A percentile compares a stretch with the other conserved stretches of the same genome.
Evolutionary conservation across 2,888 invertebrate genomes (phyloP).

Genomic region (Thera britannica): DNA sequence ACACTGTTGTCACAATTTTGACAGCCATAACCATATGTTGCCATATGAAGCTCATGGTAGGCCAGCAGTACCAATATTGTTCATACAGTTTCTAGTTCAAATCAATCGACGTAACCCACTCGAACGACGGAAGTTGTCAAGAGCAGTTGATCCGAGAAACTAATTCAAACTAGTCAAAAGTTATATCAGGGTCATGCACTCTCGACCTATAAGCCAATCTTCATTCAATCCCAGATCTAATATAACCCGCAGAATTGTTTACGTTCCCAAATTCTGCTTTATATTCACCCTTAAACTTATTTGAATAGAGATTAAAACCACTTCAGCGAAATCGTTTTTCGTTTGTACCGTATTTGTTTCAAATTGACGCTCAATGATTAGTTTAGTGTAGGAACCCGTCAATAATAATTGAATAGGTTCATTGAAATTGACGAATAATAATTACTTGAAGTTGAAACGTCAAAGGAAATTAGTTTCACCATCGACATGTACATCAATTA

Average conservation of each 20-base stretch:
- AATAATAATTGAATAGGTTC: conserved; percentile 30
- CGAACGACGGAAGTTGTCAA: conserved; percentile 70
- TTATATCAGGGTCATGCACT: conserved; percentile 63
- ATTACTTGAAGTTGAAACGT: conserved; percentile 11
- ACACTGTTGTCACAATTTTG: too few species aligned
- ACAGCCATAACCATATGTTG: too few species aligned
- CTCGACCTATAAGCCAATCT: conserved; percentile 45
- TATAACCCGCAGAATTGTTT: conserved; percentile 38
- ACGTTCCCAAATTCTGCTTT: conserved; percentile 26
- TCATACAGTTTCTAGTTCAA: conserved; percentile 48
- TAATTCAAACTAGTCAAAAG: conserved; percentile 69
- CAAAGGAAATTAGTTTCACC: neutral
- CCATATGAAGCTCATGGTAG: too few species aligned
- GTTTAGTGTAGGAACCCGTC: conserved; percentile 31
- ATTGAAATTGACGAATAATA: conserved; percentile 15
- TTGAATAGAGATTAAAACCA: conserved; percentile 33
- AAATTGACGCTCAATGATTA: conserved; percentile 30
- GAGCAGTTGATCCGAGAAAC: conserved; percentile 70
- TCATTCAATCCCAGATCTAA: conserved; percentile 29
- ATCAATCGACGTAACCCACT: conserved; percentile 53
- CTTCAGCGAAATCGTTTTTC: conserved; percentile 20
- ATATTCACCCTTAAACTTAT: conserved; percentile 31
- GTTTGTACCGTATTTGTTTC: conserved; percentile 27
- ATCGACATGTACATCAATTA: neutral
- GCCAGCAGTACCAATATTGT: conserved; percentile 45